phyloP scores from a whole-genome alignment of 2,888 invertebrate species.

The Sarcophaga variegata region DNA sequence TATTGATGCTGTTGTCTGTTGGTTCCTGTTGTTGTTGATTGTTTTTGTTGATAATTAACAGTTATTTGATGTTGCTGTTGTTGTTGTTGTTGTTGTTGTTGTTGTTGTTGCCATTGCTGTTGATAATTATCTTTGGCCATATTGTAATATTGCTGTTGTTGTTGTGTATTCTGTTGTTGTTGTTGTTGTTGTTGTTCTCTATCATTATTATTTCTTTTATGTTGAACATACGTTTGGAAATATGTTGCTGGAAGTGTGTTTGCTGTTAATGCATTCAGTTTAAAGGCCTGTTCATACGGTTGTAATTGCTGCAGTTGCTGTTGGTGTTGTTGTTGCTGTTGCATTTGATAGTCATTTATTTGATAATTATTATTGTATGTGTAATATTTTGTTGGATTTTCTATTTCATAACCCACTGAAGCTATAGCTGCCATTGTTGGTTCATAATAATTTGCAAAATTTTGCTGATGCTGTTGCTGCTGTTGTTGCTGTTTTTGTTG shows the following conservation, averaged over 20 bases:
- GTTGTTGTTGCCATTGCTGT: constrained; percentile 37
- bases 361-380: constrained; percentile 63
- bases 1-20: constrained; percentile 40
- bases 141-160: constrained; percentile 13
- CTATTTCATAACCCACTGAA: constrained; percentile 49
- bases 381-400: constrained; percentile 59
- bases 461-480: constrained; percentile 37
- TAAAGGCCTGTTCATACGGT: constrained; percentile 37
- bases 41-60: constrained; percentile 42
- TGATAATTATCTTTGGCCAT: constrained; percentile 40
- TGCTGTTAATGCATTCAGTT: not conserved
- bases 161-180: constrained; percentile 18
- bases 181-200: constrained; percentile 23
- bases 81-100: constrained; percentile 32
- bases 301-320: constrained; percentile 2
- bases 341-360: constrained; percentile 24
- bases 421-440: constrained; percentile 48
- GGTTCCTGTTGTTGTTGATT: constrained; percentile 26
- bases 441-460: constrained; percentile 65
- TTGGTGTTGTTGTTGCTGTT: constrained; percentile 23
- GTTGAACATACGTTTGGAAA: constrained; percentile 50
- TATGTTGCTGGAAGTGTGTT: constrained; percentile 22
- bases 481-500: too few species aligned
- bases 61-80: constrained; percentile 57
- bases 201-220: constrained; percentile 48